Base-by-base conservation (phyloP, 2,113 vertebrate genomes). In the Noturus placidus region DNA sequence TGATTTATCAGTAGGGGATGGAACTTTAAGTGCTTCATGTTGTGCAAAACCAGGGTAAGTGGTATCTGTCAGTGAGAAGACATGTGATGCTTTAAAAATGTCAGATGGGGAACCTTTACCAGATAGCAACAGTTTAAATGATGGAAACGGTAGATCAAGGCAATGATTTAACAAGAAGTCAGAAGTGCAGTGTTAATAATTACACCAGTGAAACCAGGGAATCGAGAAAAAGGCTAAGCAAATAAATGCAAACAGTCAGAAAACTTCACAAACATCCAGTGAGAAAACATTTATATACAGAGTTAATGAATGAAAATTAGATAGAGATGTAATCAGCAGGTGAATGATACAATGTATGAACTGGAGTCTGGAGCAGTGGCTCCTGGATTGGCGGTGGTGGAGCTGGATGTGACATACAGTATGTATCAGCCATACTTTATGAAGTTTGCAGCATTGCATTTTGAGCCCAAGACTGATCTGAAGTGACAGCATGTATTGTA, bases 1-100 rank as follows among this genome's bases (percentile, higher is more conserved):
- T 72, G 78, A 90, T 91, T 93, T 89, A 72, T 90, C 88, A 89
- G 59, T 30, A 84, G 82, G 67, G 61, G 86, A 90, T 82, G 70
- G 84, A 69, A 67, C 79, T 74, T 42, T 70, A 86, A 59, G 72
- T 84, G 50, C 67, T 17, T 35, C 80, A 65, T 81, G 54, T 70
- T 85, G 30, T 38, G 57, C 42, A 86, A 83, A 79, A 35, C n/a
- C 15, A 79, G 2, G 65, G 86, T 59, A 54, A 82, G 61, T 86
- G 46, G 30, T 81, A 70, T 82, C 86, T 87, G 30, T 87, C 78
- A 72, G 19, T 46, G 35, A n/a, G 52, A 42, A 74, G 65, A 42
- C 10, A 85, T 46, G 9, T 30, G 56, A 85, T 63, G 38, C 17
- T 42, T 76, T 76, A 77, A 76, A 85, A 61, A 30, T 50, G 67